Conservation (phyloP, 2,797 vertebrate genomes). For the Amniataba percoides region DNA sequence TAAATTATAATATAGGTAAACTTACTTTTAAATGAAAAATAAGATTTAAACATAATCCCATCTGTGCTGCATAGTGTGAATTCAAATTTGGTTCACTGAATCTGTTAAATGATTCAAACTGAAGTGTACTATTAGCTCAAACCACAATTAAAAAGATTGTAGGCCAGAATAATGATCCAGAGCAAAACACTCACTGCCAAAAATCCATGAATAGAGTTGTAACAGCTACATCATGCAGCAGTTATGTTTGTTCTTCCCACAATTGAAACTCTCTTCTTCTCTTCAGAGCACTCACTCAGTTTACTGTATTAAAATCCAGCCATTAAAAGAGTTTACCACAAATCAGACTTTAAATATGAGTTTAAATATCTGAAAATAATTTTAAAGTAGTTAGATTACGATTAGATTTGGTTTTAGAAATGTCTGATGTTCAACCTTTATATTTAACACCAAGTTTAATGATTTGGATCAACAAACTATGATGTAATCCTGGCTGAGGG, state of each 20-base stretch:
- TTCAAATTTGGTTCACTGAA: background rate
- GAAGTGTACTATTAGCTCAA: background rate
- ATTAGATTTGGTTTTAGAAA: background rate
- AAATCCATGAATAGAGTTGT: background rate
- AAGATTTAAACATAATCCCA: background rate
- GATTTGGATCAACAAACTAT: background rate
- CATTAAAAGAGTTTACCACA: background rate
- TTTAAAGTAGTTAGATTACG: background rate
- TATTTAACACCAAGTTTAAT: background rate
- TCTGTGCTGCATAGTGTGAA: background rate
- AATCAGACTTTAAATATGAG: background rate
- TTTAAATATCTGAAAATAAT: background rate
- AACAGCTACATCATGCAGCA: background rate
- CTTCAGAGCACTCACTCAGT: background rate
- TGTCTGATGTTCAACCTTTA: background rate
- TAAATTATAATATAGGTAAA: background rate
- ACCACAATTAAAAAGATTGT: background rate
- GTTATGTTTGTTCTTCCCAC: background rate
- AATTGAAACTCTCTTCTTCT: no score
- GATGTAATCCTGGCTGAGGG: background rate
- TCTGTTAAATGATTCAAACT: background rate
- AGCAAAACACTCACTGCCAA: background rate
- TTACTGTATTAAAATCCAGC: background rate
- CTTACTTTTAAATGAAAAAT: background rate
- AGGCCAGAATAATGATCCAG: background rate